Evolutionary conservation across 1,140 invertebrate species (phyloP).

Genomic region (Drosophila takahashii): DNA sequence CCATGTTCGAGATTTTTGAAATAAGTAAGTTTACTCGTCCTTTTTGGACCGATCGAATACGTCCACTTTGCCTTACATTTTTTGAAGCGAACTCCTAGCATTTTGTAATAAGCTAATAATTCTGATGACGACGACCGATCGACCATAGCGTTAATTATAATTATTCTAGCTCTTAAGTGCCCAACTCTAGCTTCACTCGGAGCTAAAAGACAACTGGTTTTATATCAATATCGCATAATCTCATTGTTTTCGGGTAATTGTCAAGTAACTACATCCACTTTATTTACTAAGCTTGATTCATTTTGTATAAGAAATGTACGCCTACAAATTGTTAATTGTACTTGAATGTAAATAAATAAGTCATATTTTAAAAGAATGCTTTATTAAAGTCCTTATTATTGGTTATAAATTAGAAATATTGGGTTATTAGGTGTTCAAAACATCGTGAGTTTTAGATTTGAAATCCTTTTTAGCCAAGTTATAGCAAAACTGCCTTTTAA

Average conservation of each 20-base stretch:
- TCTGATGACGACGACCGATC: conserved; percentile 28
- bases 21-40: conserved; percentile 45
- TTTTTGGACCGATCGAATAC: conserved; percentile 54
- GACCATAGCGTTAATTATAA: conserved; percentile 31
- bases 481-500: too few species aligned
- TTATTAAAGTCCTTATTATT: not conserved
- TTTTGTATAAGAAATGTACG: conserved; percentile 51
- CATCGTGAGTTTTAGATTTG: too few species aligned
- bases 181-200: conserved; percentile 20
- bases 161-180: conserved; percentile 36
- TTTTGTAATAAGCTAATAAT: conserved; percentile 43
- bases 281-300: conserved; percentile 57
- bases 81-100: conserved; percentile 33
- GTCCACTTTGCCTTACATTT: conserved; percentile 41
- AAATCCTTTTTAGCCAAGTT: too few species aligned
- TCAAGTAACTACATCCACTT: conserved; percentile 34
- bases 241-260: conserved; percentile 47
- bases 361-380: conserved; percentile 52
- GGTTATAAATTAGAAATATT: too few species aligned
- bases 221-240: conserved; percentile 29
- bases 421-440: too few species aligned
- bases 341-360: conserved; percentile 76
- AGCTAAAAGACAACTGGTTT: conserved; percentile 14
- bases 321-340: conserved; percentile 72
- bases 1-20: conserved; percentile 63